phyloP scores from a whole-genome alignment of 2,888 invertebrate genomes.

The Drosophila nigricruria region DNA sequence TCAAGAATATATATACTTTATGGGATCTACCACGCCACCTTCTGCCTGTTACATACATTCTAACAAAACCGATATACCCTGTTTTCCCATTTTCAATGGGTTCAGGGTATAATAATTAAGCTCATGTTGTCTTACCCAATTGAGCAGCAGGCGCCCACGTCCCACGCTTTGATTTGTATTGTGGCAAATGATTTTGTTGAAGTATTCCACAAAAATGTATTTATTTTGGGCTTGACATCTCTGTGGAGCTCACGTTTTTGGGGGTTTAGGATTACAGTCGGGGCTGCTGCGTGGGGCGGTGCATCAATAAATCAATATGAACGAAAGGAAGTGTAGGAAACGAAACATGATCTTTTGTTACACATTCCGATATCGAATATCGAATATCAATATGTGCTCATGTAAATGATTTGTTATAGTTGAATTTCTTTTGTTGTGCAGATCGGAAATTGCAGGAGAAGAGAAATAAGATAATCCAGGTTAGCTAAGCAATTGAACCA shows the following conservation, averaged over 20 bases:
- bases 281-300: constrained; percentile 46
- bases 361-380: constrained; percentile 46
- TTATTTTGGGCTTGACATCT: constrained; percentile 35
- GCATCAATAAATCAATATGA: constrained; percentile 50
- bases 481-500: constrained; percentile 1
- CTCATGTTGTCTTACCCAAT: constrained; percentile 56
- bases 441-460: not conserved
- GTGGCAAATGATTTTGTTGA: constrained; percentile 30
- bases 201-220: constrained; percentile 22
- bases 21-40: too few relatives aligned
- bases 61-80: too few relatives aligned
- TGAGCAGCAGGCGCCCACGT: constrained; percentile 35
- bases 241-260: not conserved
- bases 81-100: too few relatives aligned
- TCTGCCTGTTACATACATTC: too few relatives aligned
- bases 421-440: not conserved
- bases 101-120: too few relatives aligned
- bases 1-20: too few relatives aligned
- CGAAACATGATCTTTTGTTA: constrained; percentile 39
- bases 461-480: constrained; percentile 1
- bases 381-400: constrained; percentile 27
- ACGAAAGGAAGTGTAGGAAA: constrained; percentile 53
- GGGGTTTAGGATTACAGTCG: constrained; percentile 26
- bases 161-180: not conserved
- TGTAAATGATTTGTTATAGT: constrained; percentile 19